Evolutionary conservation across 2,113 vertebrate genomes (phyloP).

Genomic region (Montifringilla adamsi): DNA sequence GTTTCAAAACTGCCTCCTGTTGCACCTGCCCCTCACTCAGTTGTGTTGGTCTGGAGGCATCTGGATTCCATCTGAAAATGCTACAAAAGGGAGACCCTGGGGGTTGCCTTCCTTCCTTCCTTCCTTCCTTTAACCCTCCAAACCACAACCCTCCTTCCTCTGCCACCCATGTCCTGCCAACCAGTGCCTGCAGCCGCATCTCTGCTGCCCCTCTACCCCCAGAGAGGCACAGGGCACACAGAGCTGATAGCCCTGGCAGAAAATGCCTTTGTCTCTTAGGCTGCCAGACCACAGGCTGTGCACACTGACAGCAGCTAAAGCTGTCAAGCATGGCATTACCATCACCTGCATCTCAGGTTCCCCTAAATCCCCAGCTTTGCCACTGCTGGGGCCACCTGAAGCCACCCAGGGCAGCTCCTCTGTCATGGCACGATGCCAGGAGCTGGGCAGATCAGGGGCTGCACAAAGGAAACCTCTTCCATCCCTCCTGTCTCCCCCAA

Average conservation of each 20-base stretch:
- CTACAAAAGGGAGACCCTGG: rapidly evolving
- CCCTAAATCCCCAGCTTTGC: background rate
- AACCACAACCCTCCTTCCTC: background rate
- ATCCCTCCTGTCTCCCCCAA: background rate
- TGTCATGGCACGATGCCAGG: background rate
- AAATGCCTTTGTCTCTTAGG: background rate
- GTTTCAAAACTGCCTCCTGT: background rate
- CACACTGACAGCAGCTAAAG: background rate
- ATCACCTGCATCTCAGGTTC: background rate
- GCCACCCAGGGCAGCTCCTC: background rate
- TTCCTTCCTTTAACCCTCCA: background rate
- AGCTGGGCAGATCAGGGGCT: background rate
- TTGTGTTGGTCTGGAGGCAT: background rate
- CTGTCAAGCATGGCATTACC: rapidly evolving
- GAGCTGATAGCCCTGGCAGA: background rate
- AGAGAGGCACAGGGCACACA: background rate
- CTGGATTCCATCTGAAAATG: background rate
- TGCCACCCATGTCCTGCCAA: rapidly evolving
- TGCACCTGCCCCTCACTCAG: background rate
- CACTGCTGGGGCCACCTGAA: background rate
- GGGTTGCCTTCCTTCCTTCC: background rate
- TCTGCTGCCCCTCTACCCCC: background rate
- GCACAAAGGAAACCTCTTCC: background rate
- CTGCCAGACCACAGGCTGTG: background rate
- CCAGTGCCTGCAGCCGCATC: rapidly evolving